Conservation (phyloP, 1,140 invertebrate genomes). For the Drosophila serrata region DNA sequence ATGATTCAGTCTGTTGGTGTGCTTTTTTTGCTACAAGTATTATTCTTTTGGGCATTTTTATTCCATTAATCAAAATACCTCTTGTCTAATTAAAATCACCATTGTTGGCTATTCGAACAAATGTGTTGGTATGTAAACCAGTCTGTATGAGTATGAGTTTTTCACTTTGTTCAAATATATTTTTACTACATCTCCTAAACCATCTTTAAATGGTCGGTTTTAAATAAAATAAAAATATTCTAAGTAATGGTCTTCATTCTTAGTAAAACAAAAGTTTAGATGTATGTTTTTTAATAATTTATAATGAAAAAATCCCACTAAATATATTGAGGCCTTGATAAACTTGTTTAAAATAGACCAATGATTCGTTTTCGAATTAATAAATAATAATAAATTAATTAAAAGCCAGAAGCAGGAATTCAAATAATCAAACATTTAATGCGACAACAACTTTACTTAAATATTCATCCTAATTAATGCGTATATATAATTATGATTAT, state of each 20-base stretch:
- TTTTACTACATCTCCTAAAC: neutral
- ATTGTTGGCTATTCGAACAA: slow-evolving; percentile 47
- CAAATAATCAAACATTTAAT: neutral
- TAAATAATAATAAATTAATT: neutral
- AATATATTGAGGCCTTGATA: too few species aligned
- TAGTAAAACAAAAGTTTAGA: neutral
- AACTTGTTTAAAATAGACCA: too few species aligned
- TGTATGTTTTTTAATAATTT: neutral
- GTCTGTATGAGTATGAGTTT: slow-evolving; percentile 10
- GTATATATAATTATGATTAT: too few species aligned
- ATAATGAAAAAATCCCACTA: neutral
- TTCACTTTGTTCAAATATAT: neutral
- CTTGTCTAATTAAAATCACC: slow-evolving; percentile 68
- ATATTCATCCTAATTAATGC: neutral
- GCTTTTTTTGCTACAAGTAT: neutral
- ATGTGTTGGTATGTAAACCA: slow-evolving; percentile 38
- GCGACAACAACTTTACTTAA: neutral
- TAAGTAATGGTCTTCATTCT: neutral
- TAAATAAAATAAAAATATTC: neutral
- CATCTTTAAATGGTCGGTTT: neutral
- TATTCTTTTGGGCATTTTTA: slow-evolving; percentile 51
- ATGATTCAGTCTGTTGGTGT: slow-evolving; percentile 37
- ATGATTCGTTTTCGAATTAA: neutral
- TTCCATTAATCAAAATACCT: slow-evolving; percentile 74
- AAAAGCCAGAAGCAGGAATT: neutral